Percentiles rank a stretch among this genome's conserved stretches.
phyloP scores from a whole-genome alignment of 2,888 invertebrate species.

The Theretra japonica region DNA sequence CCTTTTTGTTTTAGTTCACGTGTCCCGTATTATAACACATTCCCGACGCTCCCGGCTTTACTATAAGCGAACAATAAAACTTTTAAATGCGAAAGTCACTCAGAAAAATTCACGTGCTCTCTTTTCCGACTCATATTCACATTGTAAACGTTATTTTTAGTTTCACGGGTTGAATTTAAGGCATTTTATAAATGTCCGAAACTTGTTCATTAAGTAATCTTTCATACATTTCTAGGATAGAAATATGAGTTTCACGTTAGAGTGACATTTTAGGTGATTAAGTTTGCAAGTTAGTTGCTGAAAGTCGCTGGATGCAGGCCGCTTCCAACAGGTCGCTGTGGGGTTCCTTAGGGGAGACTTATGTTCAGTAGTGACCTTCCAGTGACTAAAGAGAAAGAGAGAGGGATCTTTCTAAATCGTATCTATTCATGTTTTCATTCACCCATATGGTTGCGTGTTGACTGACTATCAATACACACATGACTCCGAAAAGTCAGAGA shows the following conservation, averaged over 20 bases:
- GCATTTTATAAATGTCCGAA: not conserved
- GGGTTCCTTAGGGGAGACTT: too few species aligned
- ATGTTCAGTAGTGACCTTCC: too few species aligned
- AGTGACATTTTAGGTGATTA: too few species aligned
- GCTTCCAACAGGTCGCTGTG: too few species aligned
- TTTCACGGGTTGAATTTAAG: not conserved
- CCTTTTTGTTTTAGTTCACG: constrained; percentile 18
- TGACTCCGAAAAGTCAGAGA: too few species aligned
- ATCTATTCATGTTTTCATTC: too few species aligned
- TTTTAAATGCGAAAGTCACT: constrained; percentile 23
- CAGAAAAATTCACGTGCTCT: not conserved
- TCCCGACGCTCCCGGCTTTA: constrained; percentile 4
- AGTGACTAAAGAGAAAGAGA: too few species aligned
- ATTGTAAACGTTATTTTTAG: constrained; percentile 5
- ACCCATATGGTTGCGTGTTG: too few species aligned
- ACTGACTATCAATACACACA: too few species aligned
- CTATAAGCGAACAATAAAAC: constrained; percentile 24
- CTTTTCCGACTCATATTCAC: constrained; percentile 10
- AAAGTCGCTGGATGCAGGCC: too few species aligned
- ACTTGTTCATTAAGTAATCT: not conserved
- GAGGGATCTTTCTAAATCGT: too few species aligned
- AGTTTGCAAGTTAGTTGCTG: too few species aligned
- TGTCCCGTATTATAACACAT: constrained; percentile 19
- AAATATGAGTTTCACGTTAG: not conserved
- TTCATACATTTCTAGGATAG: not conserved